Evolutionary conservation across 2,888 invertebrate species (phyloP), one percentile per base, ranked within the genome.

Genomic region (Rotaria socialis): DNA sequence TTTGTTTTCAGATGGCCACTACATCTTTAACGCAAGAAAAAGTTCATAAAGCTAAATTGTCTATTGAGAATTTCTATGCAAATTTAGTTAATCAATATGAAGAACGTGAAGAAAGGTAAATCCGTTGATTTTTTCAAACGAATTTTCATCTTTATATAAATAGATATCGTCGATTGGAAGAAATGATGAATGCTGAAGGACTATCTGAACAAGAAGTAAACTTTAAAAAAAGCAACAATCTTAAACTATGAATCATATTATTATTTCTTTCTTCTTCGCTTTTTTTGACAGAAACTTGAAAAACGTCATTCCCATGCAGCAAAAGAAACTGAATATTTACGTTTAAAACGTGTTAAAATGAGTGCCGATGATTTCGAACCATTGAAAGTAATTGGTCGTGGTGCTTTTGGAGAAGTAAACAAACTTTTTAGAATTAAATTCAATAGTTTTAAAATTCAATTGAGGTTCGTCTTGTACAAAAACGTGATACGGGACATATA

Each of bases 321-420:
- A 91, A 98, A 98, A 91, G 99, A 99, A 92, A 98, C 98, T 24
- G 98, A 99, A 92, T 99, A 97, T 92, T 94, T 99, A 88, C 94
- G 98, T 89, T 93, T 98, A 89, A 98, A 97, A 92, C 93, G 98
- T 88, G 96, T 97, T 85, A 94, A 97, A 88, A 94, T 99, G 85
- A 97, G 96, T 84, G 97, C 98, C 50, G 96, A 97, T 92, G 98
- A 99, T 92, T 99, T 99, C 91, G 97, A 97, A 91, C 96, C 98
- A 24, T 93, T 99, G 87, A 75, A 85, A 85, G 85, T 84, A 50
- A 75, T 86, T 50, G 86, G 86, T 16, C 85, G 85, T 47, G 86
- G 86, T 35, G 86, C 86, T 24, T 86, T 86, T 50, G 86, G 86
- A 43, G 75, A 85, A 58, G 86, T 86, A 11, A 56, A 11, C 47